Percentiles rank a stretch among this genome's conserved stretches.
phyloP scores from a whole-genome alignment of 2,113 vertebrate genomes.

The Tachysurus vachellii region DNA sequence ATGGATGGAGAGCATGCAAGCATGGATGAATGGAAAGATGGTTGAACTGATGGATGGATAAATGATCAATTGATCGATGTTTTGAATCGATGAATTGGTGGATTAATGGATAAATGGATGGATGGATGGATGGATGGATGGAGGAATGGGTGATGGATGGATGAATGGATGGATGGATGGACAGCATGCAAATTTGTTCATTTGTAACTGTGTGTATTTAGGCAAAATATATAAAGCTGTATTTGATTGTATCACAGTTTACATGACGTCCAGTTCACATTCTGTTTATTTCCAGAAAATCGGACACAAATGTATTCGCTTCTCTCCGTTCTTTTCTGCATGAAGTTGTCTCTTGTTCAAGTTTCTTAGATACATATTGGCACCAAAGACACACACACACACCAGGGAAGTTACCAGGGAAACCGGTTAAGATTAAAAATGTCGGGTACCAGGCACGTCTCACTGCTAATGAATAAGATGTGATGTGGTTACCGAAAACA shows the following conservation, averaged over 20 bases:
- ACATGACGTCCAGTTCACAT: too few relatives aligned
- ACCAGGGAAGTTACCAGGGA: slow-evolving; percentile 62
- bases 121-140: too few relatives aligned
- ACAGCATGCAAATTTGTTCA: neutral
- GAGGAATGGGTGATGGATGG: too few relatives aligned
- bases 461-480: slow-evolving; percentile 64
- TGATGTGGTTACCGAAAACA: slow-evolving; percentile 60
- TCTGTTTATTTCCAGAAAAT: neutral
- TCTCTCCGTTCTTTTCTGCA: neutral
- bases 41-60: too few relatives aligned
- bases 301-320: neutral
- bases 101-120: too few relatives aligned
- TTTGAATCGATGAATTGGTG: too few relatives aligned
- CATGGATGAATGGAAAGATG: too few relatives aligned
- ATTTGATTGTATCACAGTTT: too few relatives aligned
- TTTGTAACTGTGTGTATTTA: neutral
- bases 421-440: slow-evolving; percentile 64
- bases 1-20: too few relatives aligned
- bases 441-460: slow-evolving; percentile 59
- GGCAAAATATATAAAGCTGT: neutral
- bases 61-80: too few relatives aligned
- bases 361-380: slow-evolving; percentile 10
- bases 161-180: too few relatives aligned
- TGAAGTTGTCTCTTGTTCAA: neutral
- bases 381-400: neutral